Conservation (phyloP, 2,888 invertebrate species). For the Ditylenchus weischeri region DNA sequence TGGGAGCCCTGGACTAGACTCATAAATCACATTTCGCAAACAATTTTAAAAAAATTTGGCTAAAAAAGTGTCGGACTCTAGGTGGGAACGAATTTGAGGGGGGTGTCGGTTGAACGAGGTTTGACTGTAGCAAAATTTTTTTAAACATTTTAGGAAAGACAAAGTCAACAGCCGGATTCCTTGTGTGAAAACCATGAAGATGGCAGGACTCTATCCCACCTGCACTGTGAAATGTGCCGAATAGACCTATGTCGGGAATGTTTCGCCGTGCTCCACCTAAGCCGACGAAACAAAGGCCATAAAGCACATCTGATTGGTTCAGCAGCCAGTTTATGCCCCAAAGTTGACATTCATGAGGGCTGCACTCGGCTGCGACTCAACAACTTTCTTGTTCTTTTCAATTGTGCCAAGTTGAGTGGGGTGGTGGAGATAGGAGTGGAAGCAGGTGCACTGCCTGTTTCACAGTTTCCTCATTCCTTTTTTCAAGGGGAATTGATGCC, state of each 20-base stretch:
- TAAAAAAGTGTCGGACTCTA: too few species aligned
- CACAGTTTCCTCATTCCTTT: neutral
- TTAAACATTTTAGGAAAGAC: constrained; percentile 24
- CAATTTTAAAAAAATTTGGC: too few species aligned
- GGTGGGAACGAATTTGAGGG: too few species aligned
- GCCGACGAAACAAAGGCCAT: constrained; percentile 71
- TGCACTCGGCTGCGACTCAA: constrained; percentile 92
- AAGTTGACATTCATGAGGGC: constrained; percentile 89
- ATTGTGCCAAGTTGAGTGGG: constrained; percentile 82
- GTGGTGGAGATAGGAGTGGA: constrained; percentile 78
- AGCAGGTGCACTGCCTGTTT: constrained; percentile 5
- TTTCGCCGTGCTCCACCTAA: constrained; percentile 88
- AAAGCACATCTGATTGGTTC: constrained; percentile 36
- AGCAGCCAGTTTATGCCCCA: constrained; percentile 69
- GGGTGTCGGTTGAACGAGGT: neutral
- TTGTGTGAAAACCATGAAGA: constrained; percentile 95
- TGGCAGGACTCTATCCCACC: constrained; percentile 60
- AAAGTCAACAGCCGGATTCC: constrained; percentile 45
- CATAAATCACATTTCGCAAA: too few species aligned
- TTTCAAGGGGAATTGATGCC: neutral
- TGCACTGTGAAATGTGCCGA: constrained; percentile 80
- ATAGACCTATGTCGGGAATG: constrained; percentile 79
- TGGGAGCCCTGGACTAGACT: too few species aligned
- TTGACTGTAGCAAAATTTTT: neutral
- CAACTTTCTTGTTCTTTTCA: constrained; percentile 77